Evolutionary conservation across 2,797 vertebrate genomes (phyloP), one percentile per base, ranked within the genome.

Genomic region (Vultur gryphus): DNA sequence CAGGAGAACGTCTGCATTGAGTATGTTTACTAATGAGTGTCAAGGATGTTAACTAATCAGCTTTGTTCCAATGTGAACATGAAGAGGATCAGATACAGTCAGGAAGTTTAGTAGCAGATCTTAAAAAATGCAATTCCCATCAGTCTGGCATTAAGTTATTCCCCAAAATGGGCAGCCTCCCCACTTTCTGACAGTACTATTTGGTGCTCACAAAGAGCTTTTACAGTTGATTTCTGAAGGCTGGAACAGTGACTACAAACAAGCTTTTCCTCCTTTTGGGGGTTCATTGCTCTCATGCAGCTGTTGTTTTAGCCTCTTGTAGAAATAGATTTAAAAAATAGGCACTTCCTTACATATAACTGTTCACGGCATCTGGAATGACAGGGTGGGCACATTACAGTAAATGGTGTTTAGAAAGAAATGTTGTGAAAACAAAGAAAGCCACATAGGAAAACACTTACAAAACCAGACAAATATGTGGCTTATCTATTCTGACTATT

Each of bases 341-440:
- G 44, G 57, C 70, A 92, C 91, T 95, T 97, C 90, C 91, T 97
- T 90, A 76, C 65, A 77, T 83, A 19, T 81, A 94, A 78, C 44
- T 94, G 33, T 52, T 95, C 87, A 48, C 8, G 15, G 81, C 61
- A 95, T 98, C 95, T 91, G 93, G 95, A 97, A 96, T 95, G 92
- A 95, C 57, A 54, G 95, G 93, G 61, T 94, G 84, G 94, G 66
- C 67, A 88, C 41, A 39, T 97, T 96, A 96, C 84, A 96, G 94
- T 97, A 97, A 92, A 94, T 94, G 95, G 51, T 91, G 51, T 89
- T 95, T 95, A 88, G 90, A 64, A 96, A 97, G 85, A 97, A 96
- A 55, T 73, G 44, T 89, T 95, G 70, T 91, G 89, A 97, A 98
- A 97, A 96, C 72, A 94, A 95, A 97, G 66, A 31, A 95, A 96